phyloP scores from a whole-genome alignment of 1,140 invertebrate genomes.

The Drosophila ohnishii region DNA sequence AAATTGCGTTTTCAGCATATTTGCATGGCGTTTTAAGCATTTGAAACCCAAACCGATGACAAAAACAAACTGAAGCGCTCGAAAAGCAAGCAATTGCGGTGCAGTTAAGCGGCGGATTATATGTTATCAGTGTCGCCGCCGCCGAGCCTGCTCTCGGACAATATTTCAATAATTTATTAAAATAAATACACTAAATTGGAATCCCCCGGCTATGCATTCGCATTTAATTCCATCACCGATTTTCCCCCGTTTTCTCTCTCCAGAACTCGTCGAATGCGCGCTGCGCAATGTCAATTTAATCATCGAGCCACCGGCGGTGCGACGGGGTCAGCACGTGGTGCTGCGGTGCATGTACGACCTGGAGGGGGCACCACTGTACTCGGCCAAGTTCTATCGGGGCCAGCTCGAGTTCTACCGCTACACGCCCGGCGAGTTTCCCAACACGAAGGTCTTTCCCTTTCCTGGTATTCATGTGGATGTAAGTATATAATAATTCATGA shows the following conservation, averaged over 20 bases:
- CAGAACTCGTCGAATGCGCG: conserved; percentile 74
- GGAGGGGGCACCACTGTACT: conserved; percentile 89
- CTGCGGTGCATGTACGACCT: conserved; percentile 90
- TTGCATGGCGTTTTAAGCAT: conserved; percentile 24
- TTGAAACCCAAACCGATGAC: conserved; percentile 16
- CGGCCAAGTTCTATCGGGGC: conserved; percentile 91
- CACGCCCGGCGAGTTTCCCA: conserved; percentile 87
- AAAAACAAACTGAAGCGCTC: conserved; percentile 22
- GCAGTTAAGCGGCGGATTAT: conserved; percentile 56
- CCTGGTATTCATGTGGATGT: conserved; percentile 90
- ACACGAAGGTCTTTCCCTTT: conserved; percentile 88
- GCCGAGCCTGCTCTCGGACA: conserved; percentile 18
- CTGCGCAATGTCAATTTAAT: conserved; percentile 84
- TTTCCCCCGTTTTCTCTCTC: conserved; percentile 8
- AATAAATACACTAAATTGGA: conserved; percentile 61
- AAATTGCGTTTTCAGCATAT: conserved; percentile 34
- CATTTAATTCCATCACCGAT: conserved; percentile 35
- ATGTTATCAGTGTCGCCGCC: conserved; percentile 48
- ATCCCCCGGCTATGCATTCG: conserved; percentile 40
- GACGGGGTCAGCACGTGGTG: conserved; percentile 87
- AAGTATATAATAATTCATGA: conserved; percentile 83
- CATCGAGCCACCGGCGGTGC: conserved; percentile 85
- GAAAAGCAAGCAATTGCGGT: conserved; percentile 39
- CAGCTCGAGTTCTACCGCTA: conserved; percentile 91
- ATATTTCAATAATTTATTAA: conserved; percentile 60